Evolutionary conservation across 2,113 vertebrate genomes (phyloP).

Genomic region (Bubo scandiacus): DNA sequence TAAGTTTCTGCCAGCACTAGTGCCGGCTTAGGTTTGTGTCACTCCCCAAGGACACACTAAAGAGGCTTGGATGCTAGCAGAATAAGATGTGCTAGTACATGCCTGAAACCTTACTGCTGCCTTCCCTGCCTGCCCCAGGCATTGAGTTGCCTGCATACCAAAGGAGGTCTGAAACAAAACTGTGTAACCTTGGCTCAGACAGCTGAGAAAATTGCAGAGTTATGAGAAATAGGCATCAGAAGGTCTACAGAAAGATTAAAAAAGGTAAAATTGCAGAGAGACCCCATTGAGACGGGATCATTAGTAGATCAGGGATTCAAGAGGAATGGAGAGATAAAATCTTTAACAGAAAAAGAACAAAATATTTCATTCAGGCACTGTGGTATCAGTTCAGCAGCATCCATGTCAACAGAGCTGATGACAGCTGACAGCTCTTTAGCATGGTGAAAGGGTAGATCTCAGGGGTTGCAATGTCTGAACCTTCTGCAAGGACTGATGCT

Average conservation of each 20-base stretch:
- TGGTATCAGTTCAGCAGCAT: neutral
- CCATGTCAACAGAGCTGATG: fast-evolving
- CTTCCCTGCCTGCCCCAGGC: neutral
- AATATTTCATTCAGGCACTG: neutral
- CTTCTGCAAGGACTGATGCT: neutral
- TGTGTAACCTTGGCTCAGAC: neutral
- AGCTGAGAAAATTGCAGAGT: neutral
- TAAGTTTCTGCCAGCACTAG: neutral
- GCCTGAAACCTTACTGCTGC: neutral
- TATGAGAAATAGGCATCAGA: neutral
- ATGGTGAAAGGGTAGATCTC: neutral
- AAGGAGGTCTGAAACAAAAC: neutral
- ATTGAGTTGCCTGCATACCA: neutral
- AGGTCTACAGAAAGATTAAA: neutral
- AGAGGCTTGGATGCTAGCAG: neutral
- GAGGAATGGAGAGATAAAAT: neutral
- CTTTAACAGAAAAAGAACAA: neutral
- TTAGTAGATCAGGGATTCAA: neutral
- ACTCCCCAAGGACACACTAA: neutral
- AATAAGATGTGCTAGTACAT: neutral
- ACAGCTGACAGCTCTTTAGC: neutral
- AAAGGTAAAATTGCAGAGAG: neutral
- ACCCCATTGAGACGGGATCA: fast-evolving
- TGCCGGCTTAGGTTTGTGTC: neutral
- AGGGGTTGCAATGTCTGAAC: fast-evolving